Evolutionary conservation across 2,797 vertebrate genomes (phyloP).

Genomic region (Parauchenoglanis punctatus): DNA sequence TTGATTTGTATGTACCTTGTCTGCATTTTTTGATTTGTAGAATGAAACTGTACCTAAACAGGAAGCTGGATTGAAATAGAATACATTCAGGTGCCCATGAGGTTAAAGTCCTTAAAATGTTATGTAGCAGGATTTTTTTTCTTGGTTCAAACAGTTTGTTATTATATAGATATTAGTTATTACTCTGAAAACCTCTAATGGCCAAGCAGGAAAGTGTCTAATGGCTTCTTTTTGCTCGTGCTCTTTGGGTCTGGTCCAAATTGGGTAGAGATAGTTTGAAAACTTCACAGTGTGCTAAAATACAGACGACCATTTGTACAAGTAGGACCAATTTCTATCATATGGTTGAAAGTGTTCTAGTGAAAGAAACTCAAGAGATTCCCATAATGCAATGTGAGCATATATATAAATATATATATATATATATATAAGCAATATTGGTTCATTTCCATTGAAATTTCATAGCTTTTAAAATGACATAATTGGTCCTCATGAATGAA

Average conservation of each 20-base stretch:
- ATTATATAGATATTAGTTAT: background rate
- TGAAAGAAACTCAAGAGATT: background rate
- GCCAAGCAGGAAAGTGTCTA: slow-evolving; percentile 24
- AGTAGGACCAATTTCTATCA: background rate
- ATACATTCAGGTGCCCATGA: slow-evolving; percentile 29
- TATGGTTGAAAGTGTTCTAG: background rate
- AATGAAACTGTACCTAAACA: slow-evolving; percentile 12
- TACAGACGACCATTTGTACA: background rate
- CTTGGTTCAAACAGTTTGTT: slow-evolving; percentile 35
- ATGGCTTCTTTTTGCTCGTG: slow-evolving; percentile 20
- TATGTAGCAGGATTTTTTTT: slow-evolving; percentile 25
- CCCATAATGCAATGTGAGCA: background rate
- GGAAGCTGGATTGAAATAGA: slow-evolving; percentile 27
- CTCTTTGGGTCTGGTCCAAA: background rate
- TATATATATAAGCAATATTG: background rate
- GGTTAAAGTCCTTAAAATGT: background rate
- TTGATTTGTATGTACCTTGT: background rate
- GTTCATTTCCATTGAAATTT: background rate
- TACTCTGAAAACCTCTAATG: slow-evolving; percentile 2
- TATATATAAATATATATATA: no score
- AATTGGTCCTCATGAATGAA: background rate
- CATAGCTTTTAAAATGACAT: background rate
- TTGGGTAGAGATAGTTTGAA: background rate
- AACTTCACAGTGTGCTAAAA: slow-evolving; percentile 5
- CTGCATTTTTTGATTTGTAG: slow-evolving; percentile 8